These are phyloP conservation scores for Hystrix cristata DNA, from an alignment of 2,113 vertebrate species.

Conservation along the genomic window DNA sequence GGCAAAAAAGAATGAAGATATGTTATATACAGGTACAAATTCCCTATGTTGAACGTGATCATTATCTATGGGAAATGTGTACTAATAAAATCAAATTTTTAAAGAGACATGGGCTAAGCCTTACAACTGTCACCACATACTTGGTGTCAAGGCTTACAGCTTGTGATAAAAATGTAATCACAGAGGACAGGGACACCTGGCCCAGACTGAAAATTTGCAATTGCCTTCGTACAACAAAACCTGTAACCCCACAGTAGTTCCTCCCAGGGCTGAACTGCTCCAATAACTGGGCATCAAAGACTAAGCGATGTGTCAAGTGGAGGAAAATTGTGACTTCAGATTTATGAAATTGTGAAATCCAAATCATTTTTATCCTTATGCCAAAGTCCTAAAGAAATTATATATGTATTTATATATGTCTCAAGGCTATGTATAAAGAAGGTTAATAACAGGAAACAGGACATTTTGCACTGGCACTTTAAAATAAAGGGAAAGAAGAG, in stretches of 20 bases:
- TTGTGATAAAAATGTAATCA: neutral
- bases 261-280: neutral
- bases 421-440: slow-evolving; percentile 82
- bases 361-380: slow-evolving; percentile 82
- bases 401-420: slow-evolving; percentile 80
- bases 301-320: neutral
- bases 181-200: neutral
- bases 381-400: slow-evolving; percentile 79
- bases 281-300: slow-evolving; percentile 16
- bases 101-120: neutral
- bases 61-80: neutral
- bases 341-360: slow-evolving; percentile 66
- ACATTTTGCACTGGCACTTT: slow-evolving; percentile 78
- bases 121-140: neutral
- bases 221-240: neutral
- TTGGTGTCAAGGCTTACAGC: slow-evolving; percentile 34
- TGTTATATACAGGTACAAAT: neutral
- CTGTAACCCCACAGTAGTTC: neutral
- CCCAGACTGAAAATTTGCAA: neutral
- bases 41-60: neutral
- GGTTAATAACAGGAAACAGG: slow-evolving; percentile 81
- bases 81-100: neutral
- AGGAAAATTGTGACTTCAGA: slow-evolving; percentile 35
- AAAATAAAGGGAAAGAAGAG: slow-evolving; percentile 63
- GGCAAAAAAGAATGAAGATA: neutral